A percentile compares a stretch with the other conserved stretches of the same genome.
Conservation (phyloP, 2,888 invertebrate species). For the Tiliacea citrago region DNA sequence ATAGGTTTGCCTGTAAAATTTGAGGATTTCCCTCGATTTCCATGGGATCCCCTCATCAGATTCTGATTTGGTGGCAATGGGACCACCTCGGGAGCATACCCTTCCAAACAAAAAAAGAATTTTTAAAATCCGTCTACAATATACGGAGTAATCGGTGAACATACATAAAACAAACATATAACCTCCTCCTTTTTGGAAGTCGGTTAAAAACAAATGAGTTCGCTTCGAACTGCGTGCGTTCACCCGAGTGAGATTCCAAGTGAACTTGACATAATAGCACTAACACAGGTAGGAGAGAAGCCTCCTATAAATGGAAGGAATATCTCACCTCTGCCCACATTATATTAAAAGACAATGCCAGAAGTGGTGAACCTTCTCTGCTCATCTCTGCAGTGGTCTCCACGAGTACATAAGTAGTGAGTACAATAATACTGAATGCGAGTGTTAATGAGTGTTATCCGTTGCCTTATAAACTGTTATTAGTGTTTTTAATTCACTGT, state of each 20-base stretch:
- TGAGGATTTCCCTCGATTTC: no score
- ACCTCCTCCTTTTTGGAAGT: no score
- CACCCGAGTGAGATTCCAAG: not conserved
- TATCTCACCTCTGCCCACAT: not conserved
- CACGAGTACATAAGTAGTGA: constrained; percentile 15
- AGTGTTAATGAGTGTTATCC: constrained; percentile 67
- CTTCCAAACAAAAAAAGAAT: no score
- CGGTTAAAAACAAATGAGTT: not conserved
- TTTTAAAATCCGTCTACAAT: no score
- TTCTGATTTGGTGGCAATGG: no score
- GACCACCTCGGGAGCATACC: no score
- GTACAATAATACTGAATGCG: constrained; percentile 43
- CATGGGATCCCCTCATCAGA: no score
- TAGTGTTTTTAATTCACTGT: constrained; percentile 60
- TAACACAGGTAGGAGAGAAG: not conserved
- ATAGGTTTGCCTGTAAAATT: no score
- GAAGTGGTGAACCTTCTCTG: constrained; percentile 19
- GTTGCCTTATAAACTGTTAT: constrained; percentile 58
- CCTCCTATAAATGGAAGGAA: not conserved
- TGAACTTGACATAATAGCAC: not conserved
- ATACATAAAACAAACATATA: no score
- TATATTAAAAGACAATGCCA: not conserved
- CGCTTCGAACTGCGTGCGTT: not conserved
- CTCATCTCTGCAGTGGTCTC: not conserved
- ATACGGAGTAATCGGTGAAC: no score